A percentile compares a stretch with the other conserved stretches of the same genome.
phyloP scores from a whole-genome alignment of 2,113 vertebrate genomes.

The Crotalus horridus region DNA sequence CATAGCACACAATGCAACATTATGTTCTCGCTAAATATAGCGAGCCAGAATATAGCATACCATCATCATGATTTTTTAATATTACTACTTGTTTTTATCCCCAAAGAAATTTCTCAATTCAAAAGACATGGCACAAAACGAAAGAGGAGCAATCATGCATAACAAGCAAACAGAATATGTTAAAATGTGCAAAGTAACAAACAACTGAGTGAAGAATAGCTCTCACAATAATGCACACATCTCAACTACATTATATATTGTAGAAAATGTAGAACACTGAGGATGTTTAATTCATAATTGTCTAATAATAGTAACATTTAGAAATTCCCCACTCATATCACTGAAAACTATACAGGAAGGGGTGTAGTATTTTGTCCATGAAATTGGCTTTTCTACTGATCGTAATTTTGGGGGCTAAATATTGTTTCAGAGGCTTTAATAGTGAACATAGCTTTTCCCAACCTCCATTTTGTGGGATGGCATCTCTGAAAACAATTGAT shows the following conservation, averaged over 20 bases:
- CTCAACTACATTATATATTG: neutral
- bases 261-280: neutral
- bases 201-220: neutral
- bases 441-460: neutral
- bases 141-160: neutral
- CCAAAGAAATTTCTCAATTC: neutral
- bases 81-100: neutral
- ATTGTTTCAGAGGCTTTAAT: neutral
- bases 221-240: neutral
- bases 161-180: neutral
- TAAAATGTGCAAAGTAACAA: neutral
- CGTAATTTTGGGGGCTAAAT: neutral
- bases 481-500: neutral
- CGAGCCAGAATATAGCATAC: neutral
- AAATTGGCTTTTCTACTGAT: neutral
- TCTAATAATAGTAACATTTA: neutral
- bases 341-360: neutral
- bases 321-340: neutral
- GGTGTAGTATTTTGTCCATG: neutral
- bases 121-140: neutral
- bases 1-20: neutral
- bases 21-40: neutral
- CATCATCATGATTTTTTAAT: neutral
- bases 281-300: neutral
- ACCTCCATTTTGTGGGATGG: neutral